These are phyloP conservation scores for Rhinogobio ventralis DNA, from an alignment of 2,797 vertebrate genomes.

Conservation along the genomic window DNA sequence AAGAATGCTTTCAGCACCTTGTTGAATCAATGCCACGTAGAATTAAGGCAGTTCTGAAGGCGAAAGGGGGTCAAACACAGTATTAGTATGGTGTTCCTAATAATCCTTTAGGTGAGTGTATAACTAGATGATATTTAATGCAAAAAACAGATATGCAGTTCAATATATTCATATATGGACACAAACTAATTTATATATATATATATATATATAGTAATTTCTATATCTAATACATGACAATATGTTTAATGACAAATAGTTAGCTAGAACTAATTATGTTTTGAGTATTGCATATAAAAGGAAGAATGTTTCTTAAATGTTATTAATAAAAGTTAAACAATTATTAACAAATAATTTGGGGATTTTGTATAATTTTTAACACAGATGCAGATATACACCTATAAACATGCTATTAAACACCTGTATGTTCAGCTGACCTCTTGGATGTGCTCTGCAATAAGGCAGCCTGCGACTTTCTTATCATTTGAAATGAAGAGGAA, in stretches of 20 bases:
- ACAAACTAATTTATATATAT: not conserved
- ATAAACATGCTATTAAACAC: not conserved
- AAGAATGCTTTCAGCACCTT: no score
- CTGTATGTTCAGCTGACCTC: slow-evolving; percentile 81
- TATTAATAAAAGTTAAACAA: not conserved
- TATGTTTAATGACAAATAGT: not conserved
- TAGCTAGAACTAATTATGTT: not conserved
- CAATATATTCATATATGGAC: not conserved
- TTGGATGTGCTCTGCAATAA: slow-evolving; percentile 98
- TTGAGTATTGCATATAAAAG: not conserved
- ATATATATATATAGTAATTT: not conserved
- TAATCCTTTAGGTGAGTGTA: no score
- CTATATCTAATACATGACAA: not conserved
- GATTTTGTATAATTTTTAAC: not conserved
- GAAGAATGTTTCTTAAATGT: not conserved
- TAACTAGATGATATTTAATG: not conserved
- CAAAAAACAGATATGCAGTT: not conserved
- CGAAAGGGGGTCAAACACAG: no score
- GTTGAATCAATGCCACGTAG: no score
- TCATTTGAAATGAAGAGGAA: slow-evolving; percentile 98
- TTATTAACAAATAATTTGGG: not conserved
- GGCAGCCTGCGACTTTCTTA: slow-evolving; percentile 96
- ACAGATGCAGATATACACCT: not conserved
- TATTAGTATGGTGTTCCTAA: no score
- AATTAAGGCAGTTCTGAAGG: no score